These are phyloP conservation scores for Philhelius pedissequus DNA, from an alignment of 2,888 invertebrate genomes.

Conservation along the genomic window DNA sequence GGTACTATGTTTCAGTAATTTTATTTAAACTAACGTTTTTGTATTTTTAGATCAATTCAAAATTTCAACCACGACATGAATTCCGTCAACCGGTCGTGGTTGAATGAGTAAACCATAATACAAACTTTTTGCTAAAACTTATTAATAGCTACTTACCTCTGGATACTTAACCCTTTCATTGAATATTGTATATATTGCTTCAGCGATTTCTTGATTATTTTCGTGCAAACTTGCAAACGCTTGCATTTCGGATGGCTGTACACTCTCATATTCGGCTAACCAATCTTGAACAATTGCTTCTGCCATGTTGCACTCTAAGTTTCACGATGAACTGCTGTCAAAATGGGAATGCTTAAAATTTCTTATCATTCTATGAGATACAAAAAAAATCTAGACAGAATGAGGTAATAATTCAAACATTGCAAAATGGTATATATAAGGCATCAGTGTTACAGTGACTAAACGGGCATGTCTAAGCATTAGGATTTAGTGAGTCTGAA, in stretches of 20 bases:
- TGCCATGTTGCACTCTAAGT: conserved; percentile 73
- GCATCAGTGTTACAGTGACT: background rate
- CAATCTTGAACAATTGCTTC: conserved; percentile 87
- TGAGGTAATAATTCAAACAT: conserved; percentile 53
- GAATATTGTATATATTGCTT: conserved; percentile 88
- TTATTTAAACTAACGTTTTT: too few species aligned
- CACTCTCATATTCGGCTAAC: conserved; percentile 87
- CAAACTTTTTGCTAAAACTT: conserved; percentile 29
- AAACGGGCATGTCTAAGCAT: background rate
- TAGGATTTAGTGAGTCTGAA: background rate
- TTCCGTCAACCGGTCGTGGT: background rate
- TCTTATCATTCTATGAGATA: background rate
- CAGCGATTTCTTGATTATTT: conserved; percentile 90
- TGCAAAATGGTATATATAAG: background rate
- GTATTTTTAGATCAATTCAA: too few species aligned
- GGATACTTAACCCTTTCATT: conserved; percentile 84
- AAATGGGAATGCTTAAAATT: background rate
- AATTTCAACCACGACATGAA: too few species aligned
- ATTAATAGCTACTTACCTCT: too few species aligned
- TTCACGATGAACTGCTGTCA: conserved; percentile 33
- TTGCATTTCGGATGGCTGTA: conserved; percentile 87
- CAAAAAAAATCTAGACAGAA: background rate
- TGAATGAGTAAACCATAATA: background rate
- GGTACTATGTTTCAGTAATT: too few species aligned
- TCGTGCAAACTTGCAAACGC: conserved; percentile 89